Percentiles rank a stretch among this genome's conserved stretches.
Conservation (phyloP, 35 echinoderm and acorn worm species). For the Eucidaris tribuloides region DNA sequence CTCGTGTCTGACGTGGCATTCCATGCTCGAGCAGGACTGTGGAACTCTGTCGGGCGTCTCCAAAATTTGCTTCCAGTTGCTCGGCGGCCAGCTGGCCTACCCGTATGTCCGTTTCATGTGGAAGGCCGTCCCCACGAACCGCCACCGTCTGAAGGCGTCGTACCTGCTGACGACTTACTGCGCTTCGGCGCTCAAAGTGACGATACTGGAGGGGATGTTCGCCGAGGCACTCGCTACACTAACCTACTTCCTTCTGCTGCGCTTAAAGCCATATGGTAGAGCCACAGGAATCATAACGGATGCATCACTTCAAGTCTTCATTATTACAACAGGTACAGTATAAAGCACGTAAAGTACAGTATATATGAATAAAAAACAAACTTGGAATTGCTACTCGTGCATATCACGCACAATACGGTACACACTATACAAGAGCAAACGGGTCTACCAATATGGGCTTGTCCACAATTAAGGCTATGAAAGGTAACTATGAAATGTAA, state of each 20-base stretch:
- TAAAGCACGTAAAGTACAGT: no score
- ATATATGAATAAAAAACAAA: no score
- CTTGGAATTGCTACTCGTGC: no score
- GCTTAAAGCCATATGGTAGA: slow-evolving; percentile 34
- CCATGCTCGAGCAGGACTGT: slow-evolving; percentile 34
- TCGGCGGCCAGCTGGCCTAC: slow-evolving; percentile 82
- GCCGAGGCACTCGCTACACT: slow-evolving; percentile 70
- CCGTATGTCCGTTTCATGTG: slow-evolving; percentile 78
- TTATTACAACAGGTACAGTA: slow-evolving; percentile 65
- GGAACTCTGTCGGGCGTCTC: slow-evolving; percentile 8
- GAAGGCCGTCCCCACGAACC: slow-evolving; percentile 55
- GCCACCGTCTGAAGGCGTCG: slow-evolving; percentile 55
- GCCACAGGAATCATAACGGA: slow-evolving; percentile 30
- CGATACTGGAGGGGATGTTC: slow-evolving; percentile 37
- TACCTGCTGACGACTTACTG: slow-evolving; percentile 66
- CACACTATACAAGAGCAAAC: no score
- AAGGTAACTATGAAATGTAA: no score
- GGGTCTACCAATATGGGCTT: no score
- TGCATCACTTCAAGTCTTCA: slow-evolving; percentile 38
- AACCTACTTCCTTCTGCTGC: slow-evolving; percentile 38
- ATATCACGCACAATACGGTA: no score
- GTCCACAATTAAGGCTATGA: no score
- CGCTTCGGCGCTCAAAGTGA: slow-evolving; percentile 57
- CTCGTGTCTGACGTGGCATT: slow-evolving; percentile 63
- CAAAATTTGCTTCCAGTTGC: slow-evolving; percentile 61